These are phyloP conservation scores for Pampusana beccarii DNA, from an alignment of 2,113 vertebrate species.

Conservation along the genomic window DNA sequence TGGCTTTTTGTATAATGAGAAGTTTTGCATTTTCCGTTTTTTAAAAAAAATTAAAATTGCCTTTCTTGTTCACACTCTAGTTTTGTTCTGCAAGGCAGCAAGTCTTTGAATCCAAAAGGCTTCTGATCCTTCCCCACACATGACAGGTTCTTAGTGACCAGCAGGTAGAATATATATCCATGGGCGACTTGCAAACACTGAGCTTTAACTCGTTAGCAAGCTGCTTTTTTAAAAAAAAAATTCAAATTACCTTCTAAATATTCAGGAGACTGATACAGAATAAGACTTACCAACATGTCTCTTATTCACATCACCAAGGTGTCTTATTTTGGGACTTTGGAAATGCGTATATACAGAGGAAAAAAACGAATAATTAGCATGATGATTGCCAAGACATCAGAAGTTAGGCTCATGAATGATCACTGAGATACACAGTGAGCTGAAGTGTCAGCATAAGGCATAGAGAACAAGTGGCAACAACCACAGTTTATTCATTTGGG, in stretches of 20 bases:
- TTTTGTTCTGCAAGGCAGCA: background rate
- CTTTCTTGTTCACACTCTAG: background rate
- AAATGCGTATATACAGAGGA: background rate
- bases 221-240: no score
- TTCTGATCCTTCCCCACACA: background rate
- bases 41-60: background rate
- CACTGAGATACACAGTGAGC: background rate
- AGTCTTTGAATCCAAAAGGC: background rate
- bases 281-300: background rate
- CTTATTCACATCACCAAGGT: background rate
- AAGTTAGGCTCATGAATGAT: background rate
- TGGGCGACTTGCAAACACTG: background rate
- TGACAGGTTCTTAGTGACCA: background rate
- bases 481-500: background rate
- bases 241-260: slow-evolving; percentile 13
- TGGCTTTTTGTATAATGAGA: background rate
- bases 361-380: background rate
- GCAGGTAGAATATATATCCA: background rate
- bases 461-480: background rate
- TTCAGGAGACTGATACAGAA: background rate
- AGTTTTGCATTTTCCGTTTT: background rate
- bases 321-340: background rate
- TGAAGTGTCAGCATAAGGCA: background rate
- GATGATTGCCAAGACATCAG: background rate
- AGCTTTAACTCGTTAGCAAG: background rate